Base-by-base conservation (phyloP, 2,888 invertebrate species). In the Pedicia rivosa region DNA sequence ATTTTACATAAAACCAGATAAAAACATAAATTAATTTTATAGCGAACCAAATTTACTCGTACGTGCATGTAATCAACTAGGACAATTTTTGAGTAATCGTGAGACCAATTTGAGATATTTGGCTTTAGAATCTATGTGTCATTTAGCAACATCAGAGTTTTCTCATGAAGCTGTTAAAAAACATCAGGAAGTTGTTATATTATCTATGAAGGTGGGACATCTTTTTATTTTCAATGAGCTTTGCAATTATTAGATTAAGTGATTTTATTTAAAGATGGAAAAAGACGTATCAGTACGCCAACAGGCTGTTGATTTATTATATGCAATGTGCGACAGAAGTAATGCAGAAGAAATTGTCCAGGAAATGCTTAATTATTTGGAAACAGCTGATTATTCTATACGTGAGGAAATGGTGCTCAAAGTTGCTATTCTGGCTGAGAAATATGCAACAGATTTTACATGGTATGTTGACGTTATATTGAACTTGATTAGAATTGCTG, bases 341-440 rank as follows among this genome's bases (percentile, higher is more conserved):
- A 99, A 98, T 66, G 94, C 97, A 15, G 94, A 94, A 62, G 94
- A 97, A 67, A 99, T 98, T 57, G 98, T 99, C 5, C 91, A 92
- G 56, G 98, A 99, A 65, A 99, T 99, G 98, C 68, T 98, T 48
- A 87, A 91, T 56, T 99, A 98, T 59, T 67, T 99, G 48, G 98
- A 98, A 68, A 94, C 95, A 16, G 98, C 98, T 39, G 98, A 99
- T 64, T 98, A 98, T 64, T 97, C 97, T 17, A 99, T 99, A 50
- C 73, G 98, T 47, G 98, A 99, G 65, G 98, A 99, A 67, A 98
- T 99, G 98, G 98, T 99, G 26, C 67, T 99, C 35, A 99, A 98
- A 66, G 97, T 98, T 43, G 98, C 98, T 36, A 99, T 99, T 54
- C 65, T 98, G 45, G 92, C 98, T 32, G 98, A 99, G 63, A 98